Base-by-base conservation (phyloP, 2,797 vertebrate genomes). In the Megaceryle alcyon region DNA sequence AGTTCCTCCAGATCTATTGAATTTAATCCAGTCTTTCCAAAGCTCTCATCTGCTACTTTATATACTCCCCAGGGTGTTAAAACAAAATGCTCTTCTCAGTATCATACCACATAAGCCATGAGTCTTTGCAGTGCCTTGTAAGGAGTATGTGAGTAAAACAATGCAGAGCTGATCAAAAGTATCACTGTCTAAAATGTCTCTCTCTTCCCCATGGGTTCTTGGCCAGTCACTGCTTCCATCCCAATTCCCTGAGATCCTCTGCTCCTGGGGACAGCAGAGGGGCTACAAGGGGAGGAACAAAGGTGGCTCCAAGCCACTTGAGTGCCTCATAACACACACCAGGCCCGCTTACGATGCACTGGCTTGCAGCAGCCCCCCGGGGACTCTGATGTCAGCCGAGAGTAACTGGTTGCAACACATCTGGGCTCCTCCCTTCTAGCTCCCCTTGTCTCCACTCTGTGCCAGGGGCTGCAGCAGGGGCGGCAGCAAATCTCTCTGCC, bases 251-350 rank as follows among this genome's bases (percentile, higher is more conserved):
- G 64, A 78, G 84, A 90, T 79, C 51, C 70, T 90, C 44, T 0
- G 8, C 39, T 77, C 70, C 70, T 88, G 82, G 75, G 49, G 73
- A 54, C 54, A 61, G 66, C 64, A 57, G 5, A 71, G 83, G 64
- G 48, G 76, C 54, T 88, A 56, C 70, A 60, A 72, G 66, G 46
- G 89, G n/a, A 88, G 73, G 73, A 91, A 96, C 96, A 95, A 88
- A 96, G 83, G 92, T 86, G 88, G 79, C 84, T 65, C 81, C 46
- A 39, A 88, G 92, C 78, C 94, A 77, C n/a, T 80, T 94, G 28
- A 8, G 0, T 44, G 70, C 33, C 70, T 70, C 31, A 31, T 37
- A 54, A 35, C 31, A 56, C 20, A 0, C 2, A 54, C 72, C 86
- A 80, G 87, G 70, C 53, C 65, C 73, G 31, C 61, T 92, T 53